Evolutionary conservation across 30 jellyfish, hydroid and myxozoan genomes (phyloP).

Genomic region (Cassiopea andromeda): DNA sequence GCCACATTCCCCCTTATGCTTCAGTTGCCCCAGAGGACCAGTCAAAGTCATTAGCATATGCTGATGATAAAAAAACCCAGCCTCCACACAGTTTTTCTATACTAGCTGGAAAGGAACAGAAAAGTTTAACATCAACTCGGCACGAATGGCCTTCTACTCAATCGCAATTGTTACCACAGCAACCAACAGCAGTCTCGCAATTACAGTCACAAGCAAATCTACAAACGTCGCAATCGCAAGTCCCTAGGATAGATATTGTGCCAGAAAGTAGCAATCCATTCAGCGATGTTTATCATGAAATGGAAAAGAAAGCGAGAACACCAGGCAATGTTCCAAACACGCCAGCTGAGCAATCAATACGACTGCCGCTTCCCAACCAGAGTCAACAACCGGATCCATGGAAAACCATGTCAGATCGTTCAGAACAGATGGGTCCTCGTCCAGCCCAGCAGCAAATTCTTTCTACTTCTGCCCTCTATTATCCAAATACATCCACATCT

Average conservation of each 20-base stretch:
- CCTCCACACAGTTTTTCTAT: slow-evolving; percentile 5
- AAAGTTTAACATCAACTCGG: not conserved
- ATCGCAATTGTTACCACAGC: slow-evolving; percentile 14
- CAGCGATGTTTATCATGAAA: slow-evolving; percentile 64
- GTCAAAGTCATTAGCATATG: not conserved
- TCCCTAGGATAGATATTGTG: slow-evolving; percentile 48
- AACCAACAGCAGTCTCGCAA: not conserved
- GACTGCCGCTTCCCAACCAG: slow-evolving; percentile 8
- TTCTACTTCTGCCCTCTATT: slow-evolving; percentile 44
- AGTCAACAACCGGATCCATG: slow-evolving; percentile 27
- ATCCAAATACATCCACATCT: slow-evolving; percentile 28
- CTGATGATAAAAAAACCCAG: not conserved
- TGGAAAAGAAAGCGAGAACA: slow-evolving; percentile 50
- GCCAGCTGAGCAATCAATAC: slow-evolving; percentile 22
- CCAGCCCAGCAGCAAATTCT: slow-evolving; percentile 28
- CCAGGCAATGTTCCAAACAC: slow-evolving; percentile 24
- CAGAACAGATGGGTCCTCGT: slow-evolving; percentile 50
- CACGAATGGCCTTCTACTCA: slow-evolving; percentile 41
- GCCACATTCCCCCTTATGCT: not conserved
- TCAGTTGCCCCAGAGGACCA: slow-evolving; percentile 11
- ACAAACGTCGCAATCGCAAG: slow-evolving; percentile 5
- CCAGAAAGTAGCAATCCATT: slow-evolving; percentile 69
- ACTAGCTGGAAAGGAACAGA: slow-evolving; percentile 10
- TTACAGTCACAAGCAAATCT: slow-evolving; percentile 9
- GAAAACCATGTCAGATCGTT: slow-evolving; percentile 25